Base-by-base conservation (phyloP, 1,140 invertebrate species). In the Trichomalopsis sarcophagae region DNA sequence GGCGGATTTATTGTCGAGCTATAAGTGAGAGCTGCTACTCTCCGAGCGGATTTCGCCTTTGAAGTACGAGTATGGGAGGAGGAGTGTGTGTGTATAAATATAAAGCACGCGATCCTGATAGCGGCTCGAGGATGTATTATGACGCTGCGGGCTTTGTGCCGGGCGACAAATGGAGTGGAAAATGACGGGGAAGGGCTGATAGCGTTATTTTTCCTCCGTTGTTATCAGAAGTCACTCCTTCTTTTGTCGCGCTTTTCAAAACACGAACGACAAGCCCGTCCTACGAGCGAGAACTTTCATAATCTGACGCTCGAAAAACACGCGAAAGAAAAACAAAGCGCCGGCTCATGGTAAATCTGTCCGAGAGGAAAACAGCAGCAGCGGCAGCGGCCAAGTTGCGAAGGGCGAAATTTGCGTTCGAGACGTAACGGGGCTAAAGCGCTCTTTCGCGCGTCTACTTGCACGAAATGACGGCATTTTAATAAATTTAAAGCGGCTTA, bases 401-500 rank as follows among this genome's bases (percentile, higher is more conserved):
- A 10, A 62, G 62, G 76, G 40, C 21, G 66, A 79, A 79, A 79
- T 68, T 33, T 40, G 30, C 76, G 27, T 78, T 66, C 77, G 6
- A n/a, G 13, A 36, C 68, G 77, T 9, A 40, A 23, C n/a, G 55
- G 55, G 21, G 55, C 6, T 62, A 62, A 21, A 62, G 21, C 55
- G 55, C 55, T 62, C 21, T 62, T 62, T 62, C 55, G 21, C 27
- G 4, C 27, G 27, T 73, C 66, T 69, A 71, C 30, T 71, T 33
- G 21, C 4, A 62, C 27, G 88, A 91, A 90, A 91, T 92, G 91
- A 92, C 90, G 90, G 92, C 89, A 90, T 92, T 93, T 93, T 93
- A 92, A 93, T 93, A 93, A 93, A 93, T 93, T 92, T 93, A 91
- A 90, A 91, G 90, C 92, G 88, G 91, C 90, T 92, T 91, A 92